Base-by-base conservation (phyloP, 2,797 vertebrate species). In the Platyrinchus mystaceus region DNA sequence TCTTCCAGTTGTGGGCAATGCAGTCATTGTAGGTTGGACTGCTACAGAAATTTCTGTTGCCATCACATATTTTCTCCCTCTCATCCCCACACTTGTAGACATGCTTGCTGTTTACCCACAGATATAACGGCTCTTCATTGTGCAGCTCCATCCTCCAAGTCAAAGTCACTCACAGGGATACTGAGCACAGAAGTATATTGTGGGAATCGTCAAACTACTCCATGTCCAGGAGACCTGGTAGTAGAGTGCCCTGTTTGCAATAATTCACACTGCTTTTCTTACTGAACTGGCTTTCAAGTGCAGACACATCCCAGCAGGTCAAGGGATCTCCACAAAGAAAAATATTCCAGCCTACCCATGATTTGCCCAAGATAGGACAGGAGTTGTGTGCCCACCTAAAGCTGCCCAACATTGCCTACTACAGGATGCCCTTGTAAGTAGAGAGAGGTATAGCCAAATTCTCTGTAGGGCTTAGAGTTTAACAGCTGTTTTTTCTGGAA, bases 381-480 rank as follows among this genome's bases (percentile, higher is more conserved):
- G 30, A 63, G 19, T 47, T 43, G 27, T 10, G 24, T 49, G 32
- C 47, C n/a, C 22, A 19, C 32, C 32, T 32, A 21, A 17, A 55
- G 56, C 26, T 37, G 21, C 58, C 53, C 58, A 58, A 7, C 9
- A 4, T 4, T 7, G 18, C 39, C 43, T 22, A 14, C 6, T 22
- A 53, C 6, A 49, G 16, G 21, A 21, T 26, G n/a, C 20, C 0
- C 0, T 9, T 32, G 0, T 16, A 56, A 56, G 30, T 1, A 44
- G 9, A 36, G 10, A 4, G 28, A 16, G 13, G 6, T 14, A 14
- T 0, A 34, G 39, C 56, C 52, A 87, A 94, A 74, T 36, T 69
- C 60, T 94, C 58, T 13, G 5, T 8, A 59, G 58, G 28, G 17
- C 70, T 79, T 46, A 78, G 24, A 53, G 18, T 80, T 83, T 70